phyloP scores from a whole-genome alignment of 2,797 vertebrate species.

The Coregonus suidteri region DNA sequence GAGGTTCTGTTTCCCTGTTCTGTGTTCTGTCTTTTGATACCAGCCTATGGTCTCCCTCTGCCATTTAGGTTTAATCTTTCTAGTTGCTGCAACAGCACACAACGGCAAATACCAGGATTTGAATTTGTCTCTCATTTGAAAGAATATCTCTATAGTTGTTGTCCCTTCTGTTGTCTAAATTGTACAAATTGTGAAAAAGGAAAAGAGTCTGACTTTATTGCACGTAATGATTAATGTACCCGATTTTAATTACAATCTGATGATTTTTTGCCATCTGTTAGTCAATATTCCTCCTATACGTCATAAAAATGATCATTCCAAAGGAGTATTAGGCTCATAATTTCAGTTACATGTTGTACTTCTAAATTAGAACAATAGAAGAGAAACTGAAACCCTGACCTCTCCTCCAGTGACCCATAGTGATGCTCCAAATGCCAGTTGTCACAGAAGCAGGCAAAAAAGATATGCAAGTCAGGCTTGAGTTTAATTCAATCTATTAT shows the following conservation, averaged over 20 bases:
- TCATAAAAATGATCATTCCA: background rate
- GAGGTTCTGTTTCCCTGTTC: slow-evolving; percentile 4
- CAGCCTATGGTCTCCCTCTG: slow-evolving; percentile 13
- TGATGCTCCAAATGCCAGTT: background rate
- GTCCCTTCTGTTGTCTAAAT: slow-evolving; percentile 26
- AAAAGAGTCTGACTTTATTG: slow-evolving; percentile 17
- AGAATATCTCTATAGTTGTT: slow-evolving; percentile 26
- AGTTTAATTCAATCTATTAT: background rate
- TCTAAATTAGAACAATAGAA: too few species aligned
- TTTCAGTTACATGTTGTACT: background rate
- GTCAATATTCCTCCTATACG: slow-evolving; percentile 12
- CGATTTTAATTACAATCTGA: slow-evolving; percentile 33
- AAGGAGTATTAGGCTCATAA: slow-evolving; percentile 6
- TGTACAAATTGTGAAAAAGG: slow-evolving; percentile 15
- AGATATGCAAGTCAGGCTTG: background rate
- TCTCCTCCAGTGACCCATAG: background rate
- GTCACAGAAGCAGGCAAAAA: background rate
- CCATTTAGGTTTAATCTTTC: slow-evolving; percentile 21
- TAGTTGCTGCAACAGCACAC: background rate
- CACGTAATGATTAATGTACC: slow-evolving; percentile 16
- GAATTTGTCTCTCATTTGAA: slow-evolving; percentile 24
- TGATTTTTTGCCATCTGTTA: slow-evolving; percentile 37
- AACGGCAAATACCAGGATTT: slow-evolving; percentile 6
- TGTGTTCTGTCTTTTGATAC: slow-evolving; percentile 1
- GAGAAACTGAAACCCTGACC: background rate